These are phyloP conservation scores for Anthophora plumipes DNA, from an alignment of 2,888 invertebrate species.

Conservation along the genomic window DNA sequence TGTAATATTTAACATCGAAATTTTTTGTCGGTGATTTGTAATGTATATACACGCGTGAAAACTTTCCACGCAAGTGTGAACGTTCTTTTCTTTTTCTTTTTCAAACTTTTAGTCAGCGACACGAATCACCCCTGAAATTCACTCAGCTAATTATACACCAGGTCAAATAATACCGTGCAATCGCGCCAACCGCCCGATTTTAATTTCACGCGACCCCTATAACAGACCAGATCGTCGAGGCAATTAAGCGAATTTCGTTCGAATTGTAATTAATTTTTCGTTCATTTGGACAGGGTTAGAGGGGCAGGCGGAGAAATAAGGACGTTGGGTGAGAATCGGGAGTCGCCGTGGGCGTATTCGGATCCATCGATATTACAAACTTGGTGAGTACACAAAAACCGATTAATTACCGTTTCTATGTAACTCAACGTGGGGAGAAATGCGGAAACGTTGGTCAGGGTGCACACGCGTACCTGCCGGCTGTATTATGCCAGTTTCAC, in stretches of 20 bases:
- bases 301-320: neutral
- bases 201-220: neutral
- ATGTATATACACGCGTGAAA: too few species aligned
- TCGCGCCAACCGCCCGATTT: neutral
- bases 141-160: too few species aligned
- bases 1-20: too few species aligned
- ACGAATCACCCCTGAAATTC: neutral
- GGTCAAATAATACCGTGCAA: too few species aligned
- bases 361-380: constrained; percentile 8
- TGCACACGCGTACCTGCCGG: constrained; percentile 25
- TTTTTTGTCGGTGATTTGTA: too few species aligned
- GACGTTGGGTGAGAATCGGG: constrained; percentile 8
- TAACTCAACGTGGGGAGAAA: constrained; percentile 5
- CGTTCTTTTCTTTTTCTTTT: too few species aligned
- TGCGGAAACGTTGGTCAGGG: neutral
- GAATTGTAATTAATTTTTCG: neutral
- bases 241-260: neutral
- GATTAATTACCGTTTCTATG: constrained; percentile 44
- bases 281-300: neutral
- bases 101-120: too few species aligned
- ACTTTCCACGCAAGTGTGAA: too few species aligned
- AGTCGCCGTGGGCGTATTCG: constrained; percentile 24
- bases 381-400: constrained; percentile 44
- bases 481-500: too few species aligned
- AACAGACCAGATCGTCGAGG: too few species aligned